Evolutionary conservation across 2,113 vertebrate genomes (phyloP).

Genomic region (Cephalopterus ornatus): DNA sequence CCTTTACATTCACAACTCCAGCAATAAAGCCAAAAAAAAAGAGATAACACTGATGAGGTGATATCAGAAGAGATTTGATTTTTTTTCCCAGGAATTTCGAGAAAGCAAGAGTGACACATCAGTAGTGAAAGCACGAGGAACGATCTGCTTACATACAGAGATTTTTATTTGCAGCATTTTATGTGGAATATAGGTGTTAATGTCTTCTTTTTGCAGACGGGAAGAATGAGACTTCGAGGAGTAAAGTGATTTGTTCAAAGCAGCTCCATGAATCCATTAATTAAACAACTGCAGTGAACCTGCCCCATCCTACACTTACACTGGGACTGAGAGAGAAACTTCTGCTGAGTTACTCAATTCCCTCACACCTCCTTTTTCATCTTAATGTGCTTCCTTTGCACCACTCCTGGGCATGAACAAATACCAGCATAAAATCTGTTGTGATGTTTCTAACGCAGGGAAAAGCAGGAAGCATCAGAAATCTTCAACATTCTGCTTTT

Average conservation of each 20-base stretch:
- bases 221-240: background rate
- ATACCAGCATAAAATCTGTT: background rate
- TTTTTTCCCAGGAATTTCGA: background rate
- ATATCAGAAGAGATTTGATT: background rate
- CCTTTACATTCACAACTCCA: background rate
- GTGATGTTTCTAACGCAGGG: background rate
- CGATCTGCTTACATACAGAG: background rate
- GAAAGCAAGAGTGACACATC: background rate
- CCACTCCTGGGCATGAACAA: background rate
- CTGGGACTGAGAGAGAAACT: background rate
- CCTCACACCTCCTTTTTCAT: background rate
- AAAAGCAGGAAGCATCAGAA: background rate
- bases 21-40: background rate
- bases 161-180: background rate
- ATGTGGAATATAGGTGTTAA: background rate
- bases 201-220: background rate
- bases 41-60: background rate
- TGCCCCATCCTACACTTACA: background rate
- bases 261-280: background rate
- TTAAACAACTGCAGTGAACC: background rate
- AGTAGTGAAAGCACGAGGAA: background rate
- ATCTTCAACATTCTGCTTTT: background rate
- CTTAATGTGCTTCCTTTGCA: background rate
- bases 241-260: background rate
- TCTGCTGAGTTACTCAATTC: background rate